A percentile compares a stretch with the other conserved stretches of the same genome.
Evolutionary conservation across 2,888 invertebrate genomes (phyloP).

Genomic region (Pharmacophagus antenor): DNA sequence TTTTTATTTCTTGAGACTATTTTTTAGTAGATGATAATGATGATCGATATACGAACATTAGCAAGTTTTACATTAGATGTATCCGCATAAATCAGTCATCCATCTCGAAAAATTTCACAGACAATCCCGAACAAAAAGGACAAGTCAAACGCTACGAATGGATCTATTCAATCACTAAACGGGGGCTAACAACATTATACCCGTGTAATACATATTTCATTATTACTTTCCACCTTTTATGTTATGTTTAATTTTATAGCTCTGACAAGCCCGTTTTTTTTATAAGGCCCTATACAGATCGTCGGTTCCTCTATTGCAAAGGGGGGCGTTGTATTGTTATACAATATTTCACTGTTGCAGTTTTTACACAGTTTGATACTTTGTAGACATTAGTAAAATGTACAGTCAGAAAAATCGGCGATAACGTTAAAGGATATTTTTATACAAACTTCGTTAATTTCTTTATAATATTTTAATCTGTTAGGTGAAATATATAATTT

Average conservation of each 20-base stretch:
- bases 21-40: no score
- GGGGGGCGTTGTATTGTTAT: conserved; percentile 79
- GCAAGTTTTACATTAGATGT: no score
- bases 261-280: conserved; percentile 63
- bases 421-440: no score
- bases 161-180: conserved; percentile 63
- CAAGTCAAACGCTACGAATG: conserved; percentile 75
- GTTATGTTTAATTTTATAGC: conserved; percentile 74
- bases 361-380: conserved; percentile 45
- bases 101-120: conserved; percentile 74
- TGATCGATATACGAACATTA: no score
- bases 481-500: no score
- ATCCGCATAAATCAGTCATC: conserved; percentile 59
- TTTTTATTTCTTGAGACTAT: no score
- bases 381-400: conserved; percentile 47
- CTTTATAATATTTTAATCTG: no score
- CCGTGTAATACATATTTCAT: conserved; percentile 81
- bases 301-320: conserved; percentile 55
- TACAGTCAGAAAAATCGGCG: conserved; percentile 49
- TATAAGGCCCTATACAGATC: conserved; percentile 53
- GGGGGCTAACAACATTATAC: conserved; percentile 79
- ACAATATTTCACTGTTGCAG: conserved; percentile 59
- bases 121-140: conserved; percentile 68
- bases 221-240: conserved; percentile 76
- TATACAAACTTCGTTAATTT: no score